Percentiles rank a stretch among this genome's conserved stretches.
These are phyloP conservation scores for Echinarachnius parma DNA, from an alignment of 53 echinoderm and acorn worm species.

Conservation along the genomic window DNA sequence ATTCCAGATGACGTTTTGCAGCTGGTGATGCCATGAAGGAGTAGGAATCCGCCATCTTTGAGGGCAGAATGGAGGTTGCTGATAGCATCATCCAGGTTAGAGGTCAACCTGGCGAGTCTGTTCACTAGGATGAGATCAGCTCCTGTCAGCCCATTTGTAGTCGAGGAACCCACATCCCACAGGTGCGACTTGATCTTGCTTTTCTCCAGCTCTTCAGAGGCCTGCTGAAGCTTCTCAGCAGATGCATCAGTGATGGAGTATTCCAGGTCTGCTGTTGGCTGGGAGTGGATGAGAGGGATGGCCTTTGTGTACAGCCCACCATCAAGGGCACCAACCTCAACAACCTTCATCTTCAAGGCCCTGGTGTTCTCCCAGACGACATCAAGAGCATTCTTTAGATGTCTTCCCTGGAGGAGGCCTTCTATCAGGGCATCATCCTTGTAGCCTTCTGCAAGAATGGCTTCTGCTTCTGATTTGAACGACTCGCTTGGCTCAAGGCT, in stretches of 20 bases:
- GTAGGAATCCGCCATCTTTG: constrained; percentile 58
- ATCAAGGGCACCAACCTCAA: constrained; percentile 57
- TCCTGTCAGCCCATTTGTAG: constrained; percentile 53
- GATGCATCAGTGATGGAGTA: constrained; percentile 51
- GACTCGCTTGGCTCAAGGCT: constrained; percentile 35
- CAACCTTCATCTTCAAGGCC: constrained; percentile 53
- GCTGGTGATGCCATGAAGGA: constrained; percentile 66
- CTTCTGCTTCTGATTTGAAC: constrained; percentile 13
- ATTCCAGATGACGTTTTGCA: constrained; percentile 7
- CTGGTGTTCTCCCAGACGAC: constrained; percentile 63
- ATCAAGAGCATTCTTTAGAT: constrained; percentile 67
- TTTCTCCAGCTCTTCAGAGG: constrained; percentile 48
- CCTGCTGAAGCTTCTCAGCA: constrained; percentile 37
- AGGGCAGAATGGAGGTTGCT: constrained; percentile 48
- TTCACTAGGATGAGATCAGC: constrained; percentile 54
- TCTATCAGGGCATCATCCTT: constrained; percentile 60
- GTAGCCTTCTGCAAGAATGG: constrained; percentile 34
- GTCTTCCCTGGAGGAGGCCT: constrained; percentile 48
- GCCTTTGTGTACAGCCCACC: constrained; percentile 56
- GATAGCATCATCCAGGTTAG: constrained; percentile 44
- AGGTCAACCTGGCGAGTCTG: constrained; percentile 42
- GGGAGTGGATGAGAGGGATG: constrained; percentile 60
- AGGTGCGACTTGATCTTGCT: constrained; percentile 48
- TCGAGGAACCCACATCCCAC: constrained; percentile 49
- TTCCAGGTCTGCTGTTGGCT: constrained; percentile 62